These are phyloP conservation scores for Apodemia hepburni DNA, from an alignment of 2,888 invertebrate genomes.

Conservation along the genomic window DNA sequence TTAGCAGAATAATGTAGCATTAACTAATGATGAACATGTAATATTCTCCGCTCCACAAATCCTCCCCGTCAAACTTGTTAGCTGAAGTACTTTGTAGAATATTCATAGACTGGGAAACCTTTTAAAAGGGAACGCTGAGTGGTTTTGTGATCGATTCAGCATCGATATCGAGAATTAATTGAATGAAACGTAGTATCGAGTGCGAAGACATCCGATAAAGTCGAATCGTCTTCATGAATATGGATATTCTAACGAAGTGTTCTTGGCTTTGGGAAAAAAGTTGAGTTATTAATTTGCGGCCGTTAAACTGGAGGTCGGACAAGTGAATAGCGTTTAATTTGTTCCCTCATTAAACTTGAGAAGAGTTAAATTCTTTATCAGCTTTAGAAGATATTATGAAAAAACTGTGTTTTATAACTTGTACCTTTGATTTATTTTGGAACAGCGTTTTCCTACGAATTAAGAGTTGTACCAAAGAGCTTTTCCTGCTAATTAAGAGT, in stretches of 20 bases:
- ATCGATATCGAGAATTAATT: slow-evolving; percentile 66
- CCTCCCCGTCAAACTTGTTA: slow-evolving; percentile 32
- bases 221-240: slow-evolving; percentile 57
- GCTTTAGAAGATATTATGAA: background rate
- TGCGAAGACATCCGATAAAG: slow-evolving; percentile 37
- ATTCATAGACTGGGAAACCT: slow-evolving; percentile 42
- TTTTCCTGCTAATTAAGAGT: too few relatives aligned
- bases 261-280: slow-evolving; percentile 51
- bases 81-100: slow-evolving; percentile 41
- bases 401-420: background rate
- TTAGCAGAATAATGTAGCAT: slow-evolving; percentile 11
- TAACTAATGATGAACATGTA: slow-evolving; percentile 11
- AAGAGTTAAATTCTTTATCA: background rate
- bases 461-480: too few relatives aligned
- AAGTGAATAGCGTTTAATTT: slow-evolving; percentile 18
- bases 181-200: slow-evolving; percentile 64
- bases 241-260: slow-evolving; percentile 52
- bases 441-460: too few relatives aligned
- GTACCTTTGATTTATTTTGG: background rate
- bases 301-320: slow-evolving; percentile 18
- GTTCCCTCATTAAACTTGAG: slow-evolving; percentile 17
- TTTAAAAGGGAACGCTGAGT: slow-evolving; percentile 36
- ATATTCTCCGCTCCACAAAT: slow-evolving; percentile 17
- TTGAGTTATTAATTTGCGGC: slow-evolving; percentile 35
- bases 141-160: slow-evolving; percentile 36